These are phyloP conservation scores for Antitype chi DNA, from an alignment of 2,888 invertebrate genomes.

Conservation along the genomic window DNA sequence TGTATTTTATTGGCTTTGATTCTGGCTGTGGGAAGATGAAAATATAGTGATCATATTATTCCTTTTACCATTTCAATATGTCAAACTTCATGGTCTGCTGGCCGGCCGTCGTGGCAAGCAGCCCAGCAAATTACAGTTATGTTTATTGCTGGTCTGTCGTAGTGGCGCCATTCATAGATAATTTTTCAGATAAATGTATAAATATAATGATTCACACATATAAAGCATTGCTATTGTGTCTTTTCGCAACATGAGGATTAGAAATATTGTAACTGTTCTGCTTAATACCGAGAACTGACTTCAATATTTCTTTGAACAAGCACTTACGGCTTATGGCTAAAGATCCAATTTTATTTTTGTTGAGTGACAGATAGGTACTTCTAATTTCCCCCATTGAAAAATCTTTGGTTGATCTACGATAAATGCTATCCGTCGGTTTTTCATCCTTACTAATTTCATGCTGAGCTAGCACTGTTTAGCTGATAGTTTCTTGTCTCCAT, in stretches of 20 bases:
- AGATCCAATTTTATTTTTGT: not conserved
- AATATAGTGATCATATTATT: not conserved
- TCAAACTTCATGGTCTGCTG: not conserved
- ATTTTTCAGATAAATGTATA: slow-evolving; percentile 17
- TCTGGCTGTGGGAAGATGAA: not conserved
- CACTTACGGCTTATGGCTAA: not conserved
- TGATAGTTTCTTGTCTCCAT: not conserved
- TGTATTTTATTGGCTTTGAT: not conserved
- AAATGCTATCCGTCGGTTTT: not conserved
- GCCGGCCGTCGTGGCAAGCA: not conserved
- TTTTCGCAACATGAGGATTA: slow-evolving; percentile 15
- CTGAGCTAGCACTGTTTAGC: not conserved
- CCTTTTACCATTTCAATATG: not conserved
- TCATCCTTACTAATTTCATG: not conserved
- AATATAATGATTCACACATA: slow-evolving; percentile 23
- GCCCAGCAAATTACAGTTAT: not conserved
- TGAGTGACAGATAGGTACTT: not conserved
- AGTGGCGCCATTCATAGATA: not conserved
- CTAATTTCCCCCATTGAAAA: not conserved
- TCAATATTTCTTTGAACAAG: slow-evolving; percentile 3
- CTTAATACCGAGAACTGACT: slow-evolving; percentile 14
- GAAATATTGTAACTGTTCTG: slow-evolving; percentile 9
- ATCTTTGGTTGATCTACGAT: not conserved
- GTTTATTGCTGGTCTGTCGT: not conserved
- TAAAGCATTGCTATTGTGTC: slow-evolving; percentile 10